Evolutionary conservation across 2,888 invertebrate genomes (phyloP), one percentile per base, ranked within the genome.

Genomic region (Tipula lateralis): DNA sequence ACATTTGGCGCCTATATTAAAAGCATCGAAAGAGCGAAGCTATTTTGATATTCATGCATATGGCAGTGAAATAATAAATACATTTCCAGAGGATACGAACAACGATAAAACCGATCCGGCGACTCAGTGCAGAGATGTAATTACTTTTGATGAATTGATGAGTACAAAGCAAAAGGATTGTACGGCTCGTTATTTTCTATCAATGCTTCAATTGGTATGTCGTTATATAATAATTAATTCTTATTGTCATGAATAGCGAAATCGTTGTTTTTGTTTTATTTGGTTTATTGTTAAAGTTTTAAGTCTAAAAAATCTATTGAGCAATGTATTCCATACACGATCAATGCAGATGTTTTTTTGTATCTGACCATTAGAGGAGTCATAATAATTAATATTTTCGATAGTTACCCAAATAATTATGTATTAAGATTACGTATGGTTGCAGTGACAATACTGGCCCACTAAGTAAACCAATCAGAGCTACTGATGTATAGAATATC

Each of bases 1-100:
- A 24, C 82, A 82, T 82, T 82, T 82, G 30, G 82, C 82, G n/a
- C 82, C 82, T 13, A 82, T 82, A 16, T 9, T 82, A 12, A 82
- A 82, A 13, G 82, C 82, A 16, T 82, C 82, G 0, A 82, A 82
- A 30, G 82, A 82, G 82, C 29, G 82, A 30, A 82, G 82, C 30
- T 82, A 82, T 82, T 82, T 82, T 82, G 82, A 82, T 32, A 82
- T 82, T n/a, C 82, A 82, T 30, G 82, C 82, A 7, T 82, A 82
- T 13, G 82, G 82, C 3, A 29, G 9, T 16, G 82, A 82, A 82
- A 82, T 82, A 30, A 13, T 82, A 3, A 29, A 29, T 7, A 30
- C 82, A 30, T 82, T 82, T 82, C 82, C 82, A 1, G 66, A 24
- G 24, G 66, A 19, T 19, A n/a, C 12, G 9, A 24, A 9, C 9